Base-by-base conservation (phyloP, 2,113 vertebrate species). In the Gnathonemus echidnorhynchus region DNA sequence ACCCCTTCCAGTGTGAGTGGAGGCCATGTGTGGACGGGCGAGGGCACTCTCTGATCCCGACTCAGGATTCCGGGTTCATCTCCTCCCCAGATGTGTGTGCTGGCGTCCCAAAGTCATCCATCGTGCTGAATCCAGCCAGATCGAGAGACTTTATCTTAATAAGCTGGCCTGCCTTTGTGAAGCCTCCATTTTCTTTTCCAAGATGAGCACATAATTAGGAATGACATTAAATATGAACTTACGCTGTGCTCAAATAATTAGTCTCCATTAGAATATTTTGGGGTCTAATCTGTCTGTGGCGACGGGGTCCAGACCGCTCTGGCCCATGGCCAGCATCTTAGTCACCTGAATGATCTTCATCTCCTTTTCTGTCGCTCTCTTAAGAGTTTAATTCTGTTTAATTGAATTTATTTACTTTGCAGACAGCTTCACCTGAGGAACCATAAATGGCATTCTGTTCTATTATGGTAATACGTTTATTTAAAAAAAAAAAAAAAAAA, bases 181-280 rank as follows among this genome's bases (percentile, higher is more conserved):
- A 87, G 49, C 86, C 50, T 87, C 86, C 50, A 87, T 87, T 87
- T 87, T 87, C 86, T 87, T 87, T 87, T 53, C 48, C 46, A 87
- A 56, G 86, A 87, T 56, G 86, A 53, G 86, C 6, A 42, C 58
- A 39, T 88, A 88, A 88, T 88, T 88, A 87, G 31, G 39, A 88
- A 83, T 50, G 27, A 52, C 62, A 89, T 58, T 49, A 80, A 35
- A 90, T 48, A 42, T 66, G 83, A 90, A 85, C 56, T 86, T 49
- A 42, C 27, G 45, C 48, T 70, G 84, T 56, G 35, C 89, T 90
- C 42, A 86, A 90, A 85, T 90, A 90, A 90, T 90, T 90, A 90
- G 89, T 90, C 53, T 86, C 84, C 88, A 89, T 90, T 85, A 90
- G 45, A 70, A 90, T 58, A 48, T 90, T 87, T 90, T 35, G 39